Evolutionary conservation across 1,140 invertebrate genomes (phyloP).

Genomic region (Trichomalopsis sarcophagae): DNA sequence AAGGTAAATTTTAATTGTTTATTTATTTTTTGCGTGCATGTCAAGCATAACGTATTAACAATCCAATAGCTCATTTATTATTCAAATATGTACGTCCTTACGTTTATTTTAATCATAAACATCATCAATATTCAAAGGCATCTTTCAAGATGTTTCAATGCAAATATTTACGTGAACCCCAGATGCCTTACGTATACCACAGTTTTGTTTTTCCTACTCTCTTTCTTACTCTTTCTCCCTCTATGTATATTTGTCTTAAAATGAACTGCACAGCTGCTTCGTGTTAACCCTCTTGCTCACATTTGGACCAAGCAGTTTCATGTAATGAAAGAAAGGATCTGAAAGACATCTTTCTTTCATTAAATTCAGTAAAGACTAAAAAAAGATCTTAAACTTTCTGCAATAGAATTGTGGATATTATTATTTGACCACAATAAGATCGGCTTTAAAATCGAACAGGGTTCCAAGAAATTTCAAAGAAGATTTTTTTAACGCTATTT

Average conservation of each 20-base stretch:
- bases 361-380: background rate
- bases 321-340: background rate
- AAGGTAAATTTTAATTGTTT: constrained; percentile 76
- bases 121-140: background rate
- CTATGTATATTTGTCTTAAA: constrained; percentile 26
- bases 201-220: constrained; percentile 17
- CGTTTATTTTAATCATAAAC: background rate
- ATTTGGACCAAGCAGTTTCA: background rate
- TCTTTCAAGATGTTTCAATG: background rate
- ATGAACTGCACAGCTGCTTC: background rate
- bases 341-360: background rate
- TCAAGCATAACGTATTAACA: background rate
- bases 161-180: constrained; percentile 9
- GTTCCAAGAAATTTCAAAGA: background rate
- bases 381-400: background rate
- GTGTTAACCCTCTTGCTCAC: background rate
- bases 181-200: background rate
- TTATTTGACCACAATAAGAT: background rate
- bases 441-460: background rate
- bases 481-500: background rate
- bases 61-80: background rate
- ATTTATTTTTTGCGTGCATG: constrained; percentile 35
- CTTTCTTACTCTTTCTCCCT: constrained; percentile 3
- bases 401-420: background rate
- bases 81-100: background rate